Conservation (phyloP, 2,113 vertebrate species). For the Dinomys branickii region DNA sequence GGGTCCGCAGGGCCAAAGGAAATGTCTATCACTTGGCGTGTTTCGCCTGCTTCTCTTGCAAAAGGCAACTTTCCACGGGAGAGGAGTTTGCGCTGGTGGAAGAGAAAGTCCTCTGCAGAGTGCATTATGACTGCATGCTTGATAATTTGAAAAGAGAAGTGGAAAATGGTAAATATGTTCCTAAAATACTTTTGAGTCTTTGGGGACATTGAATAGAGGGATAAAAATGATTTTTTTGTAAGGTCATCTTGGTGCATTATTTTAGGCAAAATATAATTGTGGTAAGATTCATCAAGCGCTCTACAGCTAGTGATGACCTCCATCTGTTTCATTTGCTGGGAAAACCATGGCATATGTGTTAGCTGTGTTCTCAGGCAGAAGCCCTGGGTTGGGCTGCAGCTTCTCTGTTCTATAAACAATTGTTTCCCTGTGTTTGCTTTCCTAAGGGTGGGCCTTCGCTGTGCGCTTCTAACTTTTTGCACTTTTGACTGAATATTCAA, state of each 20-base stretch:
- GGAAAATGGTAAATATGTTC: slow-evolving; percentile 92
- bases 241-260: slow-evolving; percentile 30
- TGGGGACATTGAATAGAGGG: background rate
- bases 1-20: slow-evolving; percentile 97
- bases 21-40: slow-evolving; percentile 98
- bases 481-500: slow-evolving; percentile 36
- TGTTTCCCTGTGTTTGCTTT: slow-evolving; percentile 6
- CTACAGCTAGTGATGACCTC: background rate
- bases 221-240: slow-evolving; percentile 27
- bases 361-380: slow-evolving; percentile 15
- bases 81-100: slow-evolving; percentile 99
- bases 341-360: background rate
- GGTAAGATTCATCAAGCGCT: slow-evolving; percentile 45
- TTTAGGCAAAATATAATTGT: slow-evolving; percentile 34
- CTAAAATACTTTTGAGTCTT: slow-evolving; percentile 57
- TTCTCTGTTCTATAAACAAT: slow-evolving; percentile 39
- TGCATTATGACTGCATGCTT: slow-evolving; percentile 98
- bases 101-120: slow-evolving; percentile 96
- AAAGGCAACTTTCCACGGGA: slow-evolving; percentile 97
- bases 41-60: slow-evolving; percentile 99
- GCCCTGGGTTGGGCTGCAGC: background rate
- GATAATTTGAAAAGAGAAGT: slow-evolving; percentile 98
- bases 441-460: background rate
- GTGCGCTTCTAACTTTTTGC: background rate
- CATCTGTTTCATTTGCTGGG: slow-evolving; percentile 23